Evolutionary conservation across 2,888 invertebrate species (phyloP), one percentile per base, ranked within the genome.

Genomic region (Drosophila mimetica): DNA sequence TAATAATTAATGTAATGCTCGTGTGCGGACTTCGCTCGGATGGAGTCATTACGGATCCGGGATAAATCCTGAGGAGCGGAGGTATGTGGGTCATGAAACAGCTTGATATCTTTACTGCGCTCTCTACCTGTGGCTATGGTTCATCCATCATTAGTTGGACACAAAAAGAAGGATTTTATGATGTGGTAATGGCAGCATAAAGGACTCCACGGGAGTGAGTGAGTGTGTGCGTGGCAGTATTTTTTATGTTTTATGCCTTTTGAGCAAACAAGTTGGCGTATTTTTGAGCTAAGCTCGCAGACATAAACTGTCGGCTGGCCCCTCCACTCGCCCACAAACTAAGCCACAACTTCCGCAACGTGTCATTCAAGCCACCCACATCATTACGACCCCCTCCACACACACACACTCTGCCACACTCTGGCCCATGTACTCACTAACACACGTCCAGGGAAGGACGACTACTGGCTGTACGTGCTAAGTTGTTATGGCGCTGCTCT

Each of bases 101-200:
- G 65, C 63, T 63, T 63, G 63, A 64, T 65, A 65, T 64, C 66
- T 65, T 64, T 64, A 65, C 36, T 51, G 20, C 42, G 41, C 51
- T 48, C 39, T 46, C 53, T 73, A 81, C 81, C 84, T 84, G 84
- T 80, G 86, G 80, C 73, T 73, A 73, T 48, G 70, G 76, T 76
- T 78, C 88, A 88, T 80, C 76, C 88, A 84, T 86, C 84, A 85
- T 88, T 85, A 85, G 84, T 86, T 83, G 80, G 84, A 76, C 72
- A 86, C 88, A 87, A 85, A 87, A 83, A 84, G 51, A 86, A 83
- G 88, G 86, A 84, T 85, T 85, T 85, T 88, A 85, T 84, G 84
- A 80, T 71, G 88, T 84, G 88, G 86, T 85, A 88, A 85, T 85
- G 84, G 81, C 61, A 64, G 75, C 86, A 67, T 77, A 70, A 58